Evolutionary conservation across 2,113 vertebrate genomes (phyloP), one percentile per base, ranked within the genome.

Genomic region (Serinus canaria): DNA sequence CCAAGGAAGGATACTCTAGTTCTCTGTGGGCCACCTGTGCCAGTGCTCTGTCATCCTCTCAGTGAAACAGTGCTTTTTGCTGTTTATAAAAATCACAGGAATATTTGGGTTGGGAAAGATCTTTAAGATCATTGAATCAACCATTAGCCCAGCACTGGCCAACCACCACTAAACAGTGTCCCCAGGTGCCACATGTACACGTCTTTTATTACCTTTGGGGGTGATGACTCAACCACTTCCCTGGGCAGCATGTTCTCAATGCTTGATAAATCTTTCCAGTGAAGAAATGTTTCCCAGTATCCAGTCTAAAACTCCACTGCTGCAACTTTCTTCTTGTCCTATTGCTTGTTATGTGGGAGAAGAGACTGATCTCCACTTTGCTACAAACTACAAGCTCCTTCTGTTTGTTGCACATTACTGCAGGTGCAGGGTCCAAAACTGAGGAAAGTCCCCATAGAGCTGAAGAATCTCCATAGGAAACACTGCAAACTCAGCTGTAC

Each of bases 311-410:
- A 33, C 9, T 47, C 21, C 17, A 7, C 33, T 31, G 15, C 5
- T 37, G 13, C 25, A 64, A 35, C 28, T 47, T 76, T 83, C 7
- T 3, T 76, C 47, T 76, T 55, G 28, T 47, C 11, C n/a, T 53
- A 1, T 25, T 68, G 39, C n/a, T 62, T 47, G 41, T 83, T 31
- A 13, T 0, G 0, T 49, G 47, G 25, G 41, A 41, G 17, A 62
- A 55, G 41, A 69, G 31, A 28, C 24, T 33, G 14, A 53, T 39
- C n/a, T 21, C 5, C 35, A 41, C 21, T 30, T 35, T 25, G 8
- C 11, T 35, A 21, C 23, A 7, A 30, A 2, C 44, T 59, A 5
- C 30, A 68, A 35, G 9, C 30, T 69, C 47, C 55, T 83, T 35
- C 43, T 56, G 18, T 62, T 76, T 28, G 55, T 55, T 77, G 31